These are phyloP conservation scores for Drosophila crucigera DNA, from an alignment of 2,888 invertebrate species.

Conservation along the genomic window DNA sequence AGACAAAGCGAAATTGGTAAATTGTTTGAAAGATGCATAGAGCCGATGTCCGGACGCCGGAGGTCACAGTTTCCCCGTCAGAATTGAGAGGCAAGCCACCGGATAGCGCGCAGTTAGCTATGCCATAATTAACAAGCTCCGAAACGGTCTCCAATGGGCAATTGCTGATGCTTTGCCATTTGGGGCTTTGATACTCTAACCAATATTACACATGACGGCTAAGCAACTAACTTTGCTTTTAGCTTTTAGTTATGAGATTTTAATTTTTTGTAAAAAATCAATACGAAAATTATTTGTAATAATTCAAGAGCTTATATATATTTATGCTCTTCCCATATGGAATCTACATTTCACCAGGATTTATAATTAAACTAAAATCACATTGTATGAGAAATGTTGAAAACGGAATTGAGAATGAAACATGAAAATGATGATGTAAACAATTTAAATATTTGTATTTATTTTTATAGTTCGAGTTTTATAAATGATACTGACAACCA, in stretches of 20 bases:
- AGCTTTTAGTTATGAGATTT: too few species aligned
- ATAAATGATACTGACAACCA: neutral
- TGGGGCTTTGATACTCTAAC: constrained; percentile 17
- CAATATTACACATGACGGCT: neutral
- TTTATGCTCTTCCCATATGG: neutral
- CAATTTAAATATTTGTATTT: neutral
- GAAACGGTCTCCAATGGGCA: constrained; percentile 60
- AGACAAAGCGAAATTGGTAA: constrained; percentile 70
- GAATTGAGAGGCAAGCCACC: constrained; percentile 1
- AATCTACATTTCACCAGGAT: neutral
- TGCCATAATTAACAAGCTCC: constrained; percentile 71
- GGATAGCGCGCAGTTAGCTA: constrained; percentile 36
- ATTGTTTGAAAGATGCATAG: constrained; percentile 77
- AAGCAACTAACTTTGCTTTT: neutral
- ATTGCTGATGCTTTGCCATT: constrained; percentile 50
- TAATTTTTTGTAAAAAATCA: too few species aligned
- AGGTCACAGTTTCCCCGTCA: constrained; percentile 19
- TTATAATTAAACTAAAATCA: neutral
- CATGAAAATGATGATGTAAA: neutral
- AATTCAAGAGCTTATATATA: neutral
- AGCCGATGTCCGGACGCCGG: constrained; percentile 32
- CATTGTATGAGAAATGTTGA: neutral
- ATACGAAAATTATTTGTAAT: too few species aligned
- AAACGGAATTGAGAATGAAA: neutral
- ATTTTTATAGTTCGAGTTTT: neutral